Base-by-base conservation (phyloP, 2,888 invertebrate genomes). In the Acheta domesticus region DNA sequence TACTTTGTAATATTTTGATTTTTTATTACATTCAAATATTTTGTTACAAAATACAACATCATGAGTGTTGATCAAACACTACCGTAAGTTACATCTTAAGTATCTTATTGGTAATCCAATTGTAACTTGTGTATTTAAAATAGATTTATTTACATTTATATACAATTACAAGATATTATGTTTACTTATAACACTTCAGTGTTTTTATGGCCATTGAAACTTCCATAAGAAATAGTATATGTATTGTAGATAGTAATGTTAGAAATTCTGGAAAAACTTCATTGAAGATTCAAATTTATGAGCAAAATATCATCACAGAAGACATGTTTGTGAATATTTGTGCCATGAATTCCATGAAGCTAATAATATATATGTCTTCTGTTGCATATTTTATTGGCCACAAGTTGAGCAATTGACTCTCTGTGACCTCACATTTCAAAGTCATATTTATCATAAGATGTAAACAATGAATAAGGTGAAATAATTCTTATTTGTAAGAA, bases 11-110 rank as follows among this genome's bases (percentile, higher is more conserved):
- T 62, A 14, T 62, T 62, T 62, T 19, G 62, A n/a, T 19, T 62
- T 62, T 62, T 62, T 62, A 62, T 62, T 62, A n/a, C 62, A 62
- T 62, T 62, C 62, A 19, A 62, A 62, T 62, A 62, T 62, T 62
- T 62, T 62, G 62, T 14, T 62, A 62, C n/a, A 62, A 62, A 62
- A 62, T 62, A 62, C 62, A 62, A 36, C 36, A 36, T 36, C 62
- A 62, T 19, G 62, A 62, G 14, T 62, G 36, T 62, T 62, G 14
- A 19, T 62, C 62, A 62, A 14, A 62, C 14, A 62, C n/a, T 19
- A 19, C 62, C n/a, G 4, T 62, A 62, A 19, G 62, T 62, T 62
- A 19, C 62, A 62, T n/a, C n/a, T 62, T 62, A 62, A 62, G 14
- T 62, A 14, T 62, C 16, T 19, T 14, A 19, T 19, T 62, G 14